Base-by-base conservation (phyloP, 2,113 vertebrate species). In the Crotophaga sulcirostris region DNA sequence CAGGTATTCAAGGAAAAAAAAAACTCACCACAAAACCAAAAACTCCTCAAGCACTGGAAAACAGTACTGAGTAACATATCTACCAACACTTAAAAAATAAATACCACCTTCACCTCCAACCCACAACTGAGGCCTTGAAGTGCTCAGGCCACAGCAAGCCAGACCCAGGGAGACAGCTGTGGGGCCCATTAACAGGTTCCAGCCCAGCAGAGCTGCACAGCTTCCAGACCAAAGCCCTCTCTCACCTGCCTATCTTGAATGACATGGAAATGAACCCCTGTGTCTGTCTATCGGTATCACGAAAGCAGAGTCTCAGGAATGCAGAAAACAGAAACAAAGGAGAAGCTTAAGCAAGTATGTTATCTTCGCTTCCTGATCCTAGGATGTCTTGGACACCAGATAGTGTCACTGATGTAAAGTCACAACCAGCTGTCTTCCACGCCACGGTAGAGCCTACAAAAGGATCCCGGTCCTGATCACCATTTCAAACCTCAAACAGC, bases 391-490 rank as follows among this genome's bases (percentile, higher is more conserved):
- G 0, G 1, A 51, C 1, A 6, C 6, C 12, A 38, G 31, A 70
- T 1, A 1, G 12, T 42, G 38, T 29, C 51, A 44, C 0, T 28
- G 47, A 85, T 5, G 15, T 28, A 6, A 58, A 54, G 66, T 28
- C 66, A 75, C 67, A 72, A 25, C 19, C 62, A 83, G 80, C 49
- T 17, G 12, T 21, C 16, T 67, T 55, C 19, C 6, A 2, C n/a
- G 25, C 18, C 31, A 25, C 51, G 56, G 23, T 4, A 45, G 16
- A n/a, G n/a, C 51, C 54, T 2, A 40, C 14, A 59, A 42, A 83
- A 84, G 29, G 66, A 79, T 49, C 52, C 44, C 5, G 2, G 8
- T 12, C 44, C 23, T 0, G 0, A 34, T 0, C 24, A 20, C 20
- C n/a, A 21, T 1, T 11, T 70, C 21, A 40, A 72, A 59, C 5